Evolutionary conservation across 2,888 invertebrate species (phyloP).

Genomic region (Pegoplata infirma): DNA sequence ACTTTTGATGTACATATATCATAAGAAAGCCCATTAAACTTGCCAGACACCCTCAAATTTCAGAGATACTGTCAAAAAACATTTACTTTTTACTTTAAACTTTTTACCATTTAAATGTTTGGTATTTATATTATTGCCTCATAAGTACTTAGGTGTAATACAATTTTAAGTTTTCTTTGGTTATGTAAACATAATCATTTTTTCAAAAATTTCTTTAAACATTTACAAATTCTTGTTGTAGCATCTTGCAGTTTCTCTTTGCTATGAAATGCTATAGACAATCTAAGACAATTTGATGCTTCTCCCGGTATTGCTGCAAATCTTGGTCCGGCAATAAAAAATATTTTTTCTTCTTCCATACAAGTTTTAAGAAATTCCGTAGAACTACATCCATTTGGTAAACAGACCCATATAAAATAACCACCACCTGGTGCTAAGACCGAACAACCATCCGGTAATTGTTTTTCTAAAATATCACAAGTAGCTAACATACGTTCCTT

Average conservation of each 20-base stretch:
- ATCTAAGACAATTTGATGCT: conserved; percentile 77
- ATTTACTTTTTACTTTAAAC: no score
- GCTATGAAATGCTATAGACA: conserved; percentile 79
- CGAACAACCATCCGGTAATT: conserved; percentile 78
- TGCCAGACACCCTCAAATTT: no score
- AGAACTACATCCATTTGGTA: conserved; percentile 78
- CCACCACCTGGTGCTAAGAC: conserved; percentile 80
- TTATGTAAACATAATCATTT: conserved; percentile 53
- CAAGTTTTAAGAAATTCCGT: conserved; percentile 77
- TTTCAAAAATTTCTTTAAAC: conserved; percentile 72
- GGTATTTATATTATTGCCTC: no score
- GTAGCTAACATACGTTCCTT: conserved; percentile 78
- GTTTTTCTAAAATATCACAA: conserved; percentile 76
- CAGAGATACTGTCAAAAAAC: no score
- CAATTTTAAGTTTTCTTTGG: no score
- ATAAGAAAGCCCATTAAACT: no score
- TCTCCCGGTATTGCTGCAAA: conserved; percentile 75
- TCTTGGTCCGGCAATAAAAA: conserved; percentile 77
- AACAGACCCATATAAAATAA: conserved; percentile 81
- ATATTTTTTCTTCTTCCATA: conserved; percentile 77
- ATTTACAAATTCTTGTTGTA: conserved; percentile 75
- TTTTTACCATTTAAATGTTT: no score
- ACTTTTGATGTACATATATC: no score
- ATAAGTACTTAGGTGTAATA: no score
- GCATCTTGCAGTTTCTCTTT: conserved; percentile 75